Percentiles rank a stretch among this genome's conserved stretches.
These are phyloP conservation scores for Cryptoprocta ferox DNA, from an alignment of 2,797 vertebrate species.

Conservation along the genomic window DNA sequence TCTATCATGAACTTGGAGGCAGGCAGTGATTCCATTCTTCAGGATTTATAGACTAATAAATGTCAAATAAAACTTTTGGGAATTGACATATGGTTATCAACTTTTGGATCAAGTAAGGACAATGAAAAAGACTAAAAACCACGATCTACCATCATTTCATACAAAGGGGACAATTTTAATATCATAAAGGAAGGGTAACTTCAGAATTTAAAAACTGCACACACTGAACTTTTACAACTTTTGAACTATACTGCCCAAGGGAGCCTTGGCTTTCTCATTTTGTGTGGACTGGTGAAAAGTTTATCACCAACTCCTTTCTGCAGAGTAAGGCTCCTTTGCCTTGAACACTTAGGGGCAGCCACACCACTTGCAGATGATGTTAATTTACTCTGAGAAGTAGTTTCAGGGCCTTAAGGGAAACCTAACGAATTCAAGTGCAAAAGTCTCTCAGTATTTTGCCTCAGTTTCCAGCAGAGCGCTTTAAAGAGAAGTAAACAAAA, in stretches of 20 bases:
- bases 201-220: neutral
- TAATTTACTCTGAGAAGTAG: neutral
- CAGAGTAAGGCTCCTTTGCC: neutral
- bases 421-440: neutral
- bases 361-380: neutral
- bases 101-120: neutral
- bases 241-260: neutral
- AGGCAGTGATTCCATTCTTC: neutral
- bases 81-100: neutral
- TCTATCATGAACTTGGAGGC: neutral
- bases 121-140: neutral
- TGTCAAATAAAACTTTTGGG: slow-evolving; percentile 40
- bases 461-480: slow-evolving; percentile 44
- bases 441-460: neutral
- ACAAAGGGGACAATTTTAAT: neutral
- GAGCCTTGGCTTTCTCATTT: neutral
- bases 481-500: slow-evolving; percentile 28
- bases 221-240: neutral
- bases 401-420: neutral
- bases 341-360: neutral
- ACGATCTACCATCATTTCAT: neutral
- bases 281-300: neutral
- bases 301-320: neutral
- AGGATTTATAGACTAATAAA: slow-evolving; percentile 8
- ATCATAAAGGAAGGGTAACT: neutral